phyloP scores from a whole-genome alignment of 2,888 invertebrate genomes.

The Apeira syringaria region DNA sequence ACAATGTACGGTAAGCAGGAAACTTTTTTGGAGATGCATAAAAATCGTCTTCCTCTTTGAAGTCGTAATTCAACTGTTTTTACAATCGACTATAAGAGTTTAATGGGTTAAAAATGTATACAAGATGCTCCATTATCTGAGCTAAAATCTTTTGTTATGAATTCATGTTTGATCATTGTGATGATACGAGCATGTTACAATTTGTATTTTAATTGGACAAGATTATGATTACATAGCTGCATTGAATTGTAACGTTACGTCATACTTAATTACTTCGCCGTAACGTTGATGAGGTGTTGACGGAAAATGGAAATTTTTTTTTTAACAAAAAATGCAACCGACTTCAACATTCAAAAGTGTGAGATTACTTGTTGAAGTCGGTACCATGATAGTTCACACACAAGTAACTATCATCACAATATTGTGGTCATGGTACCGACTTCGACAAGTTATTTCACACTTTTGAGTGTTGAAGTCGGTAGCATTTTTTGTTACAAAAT shows the following conservation, averaged over 20 bases:
- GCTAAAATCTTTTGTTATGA: slow-evolving; percentile 16
- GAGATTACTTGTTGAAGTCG: too few species aligned
- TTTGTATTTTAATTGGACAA: slow-evolving; percentile 18
- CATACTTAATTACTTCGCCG: slow-evolving; percentile 14
- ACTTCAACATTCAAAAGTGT: too few species aligned
- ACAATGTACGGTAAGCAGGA: slow-evolving; percentile 41
- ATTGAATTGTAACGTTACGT: slow-evolving; percentile 13
- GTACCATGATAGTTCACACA: too few species aligned
- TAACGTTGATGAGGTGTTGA: slow-evolving; percentile 6
- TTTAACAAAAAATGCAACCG: background rate
- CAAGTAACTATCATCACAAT: too few species aligned
- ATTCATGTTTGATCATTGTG: slow-evolving; percentile 9
- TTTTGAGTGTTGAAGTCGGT: too few species aligned
- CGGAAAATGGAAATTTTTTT: background rate
- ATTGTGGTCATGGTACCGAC: too few species aligned
- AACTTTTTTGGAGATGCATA: slow-evolving; percentile 40
- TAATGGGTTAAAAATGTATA: slow-evolving; percentile 13
- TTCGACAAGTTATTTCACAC: too few species aligned
- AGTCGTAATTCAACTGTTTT: slow-evolving; percentile 33
- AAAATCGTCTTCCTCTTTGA: slow-evolving; percentile 45
- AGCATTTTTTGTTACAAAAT: too few species aligned
- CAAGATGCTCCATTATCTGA: slow-evolving; percentile 9
- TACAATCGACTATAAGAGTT: slow-evolving; percentile 11
- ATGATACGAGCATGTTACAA: slow-evolving; percentile 19
- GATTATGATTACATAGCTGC: slow-evolving; percentile 15